A percentile compares a stretch with the other conserved stretches of the same genome.
Conservation (phyloP, 1,140 invertebrate genomes). For the Ectropis grisescens region DNA sequence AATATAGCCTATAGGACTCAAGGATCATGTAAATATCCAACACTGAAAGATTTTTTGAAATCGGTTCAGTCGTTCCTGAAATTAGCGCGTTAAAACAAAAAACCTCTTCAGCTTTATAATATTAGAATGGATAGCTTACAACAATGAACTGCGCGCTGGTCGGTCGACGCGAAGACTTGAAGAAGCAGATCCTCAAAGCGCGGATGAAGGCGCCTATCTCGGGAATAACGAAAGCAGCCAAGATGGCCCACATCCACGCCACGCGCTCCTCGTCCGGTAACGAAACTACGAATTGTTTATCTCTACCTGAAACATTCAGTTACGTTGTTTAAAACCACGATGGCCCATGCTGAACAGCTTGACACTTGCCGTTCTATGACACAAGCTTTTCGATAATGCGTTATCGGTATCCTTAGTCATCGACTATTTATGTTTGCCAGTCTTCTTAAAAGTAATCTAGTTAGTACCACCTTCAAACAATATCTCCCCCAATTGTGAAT, state of each 20-base stretch:
- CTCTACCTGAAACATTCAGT: slow-evolving; percentile 77
- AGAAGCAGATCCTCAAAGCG: slow-evolving; percentile 89
- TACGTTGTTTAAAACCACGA: no score
- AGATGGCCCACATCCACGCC: slow-evolving; percentile 94
- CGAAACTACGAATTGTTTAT: slow-evolving; percentile 84
- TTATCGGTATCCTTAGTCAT: not conserved
- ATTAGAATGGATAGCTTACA: slow-evolving; percentile 27
- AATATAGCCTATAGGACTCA: no score
- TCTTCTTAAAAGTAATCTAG: not conserved
- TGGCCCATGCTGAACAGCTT: no score
- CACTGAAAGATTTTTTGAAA: no score
- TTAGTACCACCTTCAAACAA: no score
- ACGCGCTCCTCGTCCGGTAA: slow-evolving; percentile 87
- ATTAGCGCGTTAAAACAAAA: no score
- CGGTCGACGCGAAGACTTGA: slow-evolving; percentile 86
- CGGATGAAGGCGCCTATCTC: slow-evolving; percentile 89
- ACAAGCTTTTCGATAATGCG: no score
- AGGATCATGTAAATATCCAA: no score
- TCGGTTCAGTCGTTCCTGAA: no score
- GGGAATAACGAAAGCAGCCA: slow-evolving; percentile 88
- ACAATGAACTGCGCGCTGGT: slow-evolving; percentile 74
- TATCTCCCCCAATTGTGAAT: no score
- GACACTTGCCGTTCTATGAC: no score
- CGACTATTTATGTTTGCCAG: not conserved
- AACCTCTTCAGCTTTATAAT: no score